Base-by-base conservation (phyloP, 2,113 vertebrate species). In the Ailurus styani region DNA sequence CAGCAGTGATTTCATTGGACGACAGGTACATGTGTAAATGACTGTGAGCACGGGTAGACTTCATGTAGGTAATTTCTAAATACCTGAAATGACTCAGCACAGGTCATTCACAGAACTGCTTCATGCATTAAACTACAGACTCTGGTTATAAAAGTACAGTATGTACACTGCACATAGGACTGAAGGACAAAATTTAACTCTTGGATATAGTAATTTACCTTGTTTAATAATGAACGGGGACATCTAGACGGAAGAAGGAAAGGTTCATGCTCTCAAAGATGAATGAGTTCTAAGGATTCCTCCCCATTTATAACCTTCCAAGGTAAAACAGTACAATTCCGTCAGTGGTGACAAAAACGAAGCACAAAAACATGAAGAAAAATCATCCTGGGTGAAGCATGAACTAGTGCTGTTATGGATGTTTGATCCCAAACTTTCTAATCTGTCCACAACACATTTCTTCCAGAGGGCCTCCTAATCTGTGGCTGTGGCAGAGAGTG, bases 251-350 rank as follows among this genome's bases (percentile, higher is more conserved):
- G 42, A 89, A 89, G 86, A 92, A 96, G 72, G 78, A 77, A 45
- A 85, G 95, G 73, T 54, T 57, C 94, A 81, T 29, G 83, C 29
- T 91, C 37, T 60, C 62, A 75, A 68, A 97, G 97, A 95, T 85
- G 88, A 90, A 29, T 70, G 75, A 29, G 78, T 57, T 54, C 90
- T 70, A 31, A 86, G 89, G 55, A 73, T 52, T 42, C 17, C 60
- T 70, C 62, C 87, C 68, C 82, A 79, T 86, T 78, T 84, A 60
- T 40, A 96, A 81, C 9, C 72, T 92, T 86, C 84, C 90, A 87
- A 87, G 96, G 96, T 57, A 90, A 91, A 96, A 78, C 42, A 64
- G 52, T 31, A 20, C 20, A 17, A 27, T 42, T 29, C 87, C 2
- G 0, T 92, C 90, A 40, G 81, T 5, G 0, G 45, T 60, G 73